These are phyloP conservation scores for Anoplophora glabripennis DNA, from an alignment of 1,140 invertebrate genomes.

Conservation along the genomic window DNA sequence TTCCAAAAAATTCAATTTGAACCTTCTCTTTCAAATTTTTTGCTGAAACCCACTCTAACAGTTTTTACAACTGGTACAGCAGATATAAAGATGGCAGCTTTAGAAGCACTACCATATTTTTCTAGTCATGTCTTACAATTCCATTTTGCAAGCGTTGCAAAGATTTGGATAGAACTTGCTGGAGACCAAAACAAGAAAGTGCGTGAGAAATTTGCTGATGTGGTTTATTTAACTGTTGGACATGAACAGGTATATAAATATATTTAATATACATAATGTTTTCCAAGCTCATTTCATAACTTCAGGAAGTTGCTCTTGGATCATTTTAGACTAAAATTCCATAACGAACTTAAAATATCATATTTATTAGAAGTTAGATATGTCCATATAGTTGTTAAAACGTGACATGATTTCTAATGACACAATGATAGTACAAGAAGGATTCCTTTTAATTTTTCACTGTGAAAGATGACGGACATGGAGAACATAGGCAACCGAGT, in stretches of 20 bases:
- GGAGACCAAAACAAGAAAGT: conserved; percentile 45
- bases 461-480: no score
- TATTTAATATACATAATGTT: conserved; percentile 16
- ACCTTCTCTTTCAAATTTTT: background rate
- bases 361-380: no score
- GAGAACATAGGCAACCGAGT: no score
- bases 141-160: conserved; percentile 43
- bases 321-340: no score
- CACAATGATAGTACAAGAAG: no score
- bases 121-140: conserved; percentile 51
- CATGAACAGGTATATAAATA: conserved; percentile 33
- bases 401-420: no score
- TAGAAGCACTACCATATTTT: conserved; percentile 28
- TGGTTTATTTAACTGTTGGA: conserved; percentile 43
- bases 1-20: conserved; percentile 8
- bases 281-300: no score
- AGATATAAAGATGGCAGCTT: conserved; percentile 20
- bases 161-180: conserved; percentile 48
- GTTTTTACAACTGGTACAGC: conserved; percentile 16
- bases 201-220: conserved; percentile 43
- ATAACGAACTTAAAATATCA: no score
- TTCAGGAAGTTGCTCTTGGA: no score
- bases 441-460: no score
- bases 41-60: conserved; percentile 26
- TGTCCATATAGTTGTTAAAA: no score